Base-by-base conservation (phyloP, 2,888 invertebrate species). In the Campaea margaritaria region DNA sequence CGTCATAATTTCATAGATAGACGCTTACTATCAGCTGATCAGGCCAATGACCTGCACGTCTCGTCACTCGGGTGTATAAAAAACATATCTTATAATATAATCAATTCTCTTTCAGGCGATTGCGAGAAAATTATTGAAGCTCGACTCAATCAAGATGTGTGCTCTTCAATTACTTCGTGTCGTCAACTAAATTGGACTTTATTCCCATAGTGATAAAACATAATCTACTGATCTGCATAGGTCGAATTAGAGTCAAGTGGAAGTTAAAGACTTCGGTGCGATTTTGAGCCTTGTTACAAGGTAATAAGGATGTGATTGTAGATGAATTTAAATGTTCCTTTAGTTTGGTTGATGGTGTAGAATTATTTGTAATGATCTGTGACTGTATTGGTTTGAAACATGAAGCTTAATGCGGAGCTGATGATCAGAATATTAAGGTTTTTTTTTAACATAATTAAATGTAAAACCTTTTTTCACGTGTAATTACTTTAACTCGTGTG, bases 281-380 rank as follows among this genome's bases (percentile, higher is more conserved):
- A 43, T 56, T 49, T n/a, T 64, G 51, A 60, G 55, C 58, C 58
- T 54, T 61, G 55, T 47, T 31, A 2, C 38, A 9, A 61, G 55
- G 60, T 39, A 38, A 39, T 52, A 56, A 55, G 55, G 51, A 48
- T 56, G 55, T 56, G 55, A 61, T 61, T 56, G 34, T 56, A 61
- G 60, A 47, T 52, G 47, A 39, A 49, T 58, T 53, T 31, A 41
- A 53, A 47, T 60, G 55, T 55, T 60, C 54, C 46, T 60, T 55
- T 46, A 13, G 21, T 21, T 21, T 21, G 21, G n/a, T 49, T 28
- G 39, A 28, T 48, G 48, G n/a, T 41, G 41, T 57, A 51, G 13
- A n/a, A 36, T 15, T 7, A 7, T 39, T 39, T 4, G 5, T 8
- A 28, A 36, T 36, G 12, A 36, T 36, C 34, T 44, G 12, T 16